A percentile compares a stretch with the other conserved stretches of the same genome.
These are phyloP conservation scores for Myotis daubentonii DNA, from an alignment of 2,797 vertebrate genomes.

Conservation along the genomic window DNA sequence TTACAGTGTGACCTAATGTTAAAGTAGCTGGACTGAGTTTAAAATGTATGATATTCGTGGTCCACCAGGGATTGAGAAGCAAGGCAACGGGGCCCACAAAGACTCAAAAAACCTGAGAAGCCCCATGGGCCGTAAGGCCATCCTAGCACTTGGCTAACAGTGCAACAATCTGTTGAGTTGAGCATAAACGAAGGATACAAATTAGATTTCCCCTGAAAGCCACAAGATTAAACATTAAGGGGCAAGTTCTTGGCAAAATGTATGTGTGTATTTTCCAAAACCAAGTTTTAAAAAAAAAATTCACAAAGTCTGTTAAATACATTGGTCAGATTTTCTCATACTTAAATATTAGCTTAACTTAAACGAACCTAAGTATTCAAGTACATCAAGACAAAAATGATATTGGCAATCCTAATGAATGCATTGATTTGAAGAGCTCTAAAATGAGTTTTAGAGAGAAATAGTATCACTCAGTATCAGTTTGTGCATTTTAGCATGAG, in stretches of 20 bases:
- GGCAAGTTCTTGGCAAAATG: conserved; percentile 77
- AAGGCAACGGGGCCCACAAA: neutral
- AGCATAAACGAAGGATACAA: conserved; percentile 80
- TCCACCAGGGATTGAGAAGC: neutral
- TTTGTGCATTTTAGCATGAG: neutral
- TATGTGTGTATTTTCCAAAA: conserved; percentile 71
- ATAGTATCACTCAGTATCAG: neutral
- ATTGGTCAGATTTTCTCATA: conserved; percentile 62
- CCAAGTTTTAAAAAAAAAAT: conserved; percentile 61
- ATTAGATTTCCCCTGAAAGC: conserved; percentile 83
- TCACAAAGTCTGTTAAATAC: conserved; percentile 57
- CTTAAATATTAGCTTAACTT: conserved; percentile 59
- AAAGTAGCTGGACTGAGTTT: conserved; percentile 41
- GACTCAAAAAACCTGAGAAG: conserved; percentile 60
- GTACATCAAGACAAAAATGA: conserved; percentile 50
- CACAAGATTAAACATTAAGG: conserved; percentile 81
- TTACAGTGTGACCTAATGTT: conserved; percentile 48
- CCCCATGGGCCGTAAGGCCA: conserved; percentile 3
- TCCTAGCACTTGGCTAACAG: conserved; percentile 67
- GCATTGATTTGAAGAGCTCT: neutral
- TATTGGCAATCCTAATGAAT: neutral
- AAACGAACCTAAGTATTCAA: conserved; percentile 43
- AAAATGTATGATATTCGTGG: conserved; percentile 40
- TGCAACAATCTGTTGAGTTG: conserved; percentile 66
- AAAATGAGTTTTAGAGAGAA: conserved; percentile 5